phyloP scores from a whole-genome alignment of 1,140 invertebrate genomes.

The Neodiprion virginianus region DNA sequence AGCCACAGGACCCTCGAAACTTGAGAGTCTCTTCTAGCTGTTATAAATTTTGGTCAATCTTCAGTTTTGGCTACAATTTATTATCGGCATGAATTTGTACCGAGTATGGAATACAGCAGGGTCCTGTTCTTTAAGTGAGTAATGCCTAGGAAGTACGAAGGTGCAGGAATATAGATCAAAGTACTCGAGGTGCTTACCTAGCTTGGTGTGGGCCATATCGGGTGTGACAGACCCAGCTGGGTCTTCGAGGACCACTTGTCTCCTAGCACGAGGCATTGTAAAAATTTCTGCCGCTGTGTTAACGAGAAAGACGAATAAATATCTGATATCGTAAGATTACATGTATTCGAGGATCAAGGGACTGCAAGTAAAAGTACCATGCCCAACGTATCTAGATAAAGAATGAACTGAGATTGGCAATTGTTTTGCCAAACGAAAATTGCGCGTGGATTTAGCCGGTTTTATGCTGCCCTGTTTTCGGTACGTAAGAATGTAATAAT shows the following conservation, averaged over 20 bases:
- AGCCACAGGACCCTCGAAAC: too few relatives aligned
- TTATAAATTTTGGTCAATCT: too few relatives aligned
- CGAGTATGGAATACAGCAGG: background rate
- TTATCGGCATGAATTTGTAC: background rate
- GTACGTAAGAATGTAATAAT: too few relatives aligned
- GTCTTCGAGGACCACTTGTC: constrained; percentile 60
- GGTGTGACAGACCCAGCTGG: constrained; percentile 59
- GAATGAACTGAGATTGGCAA: background rate
- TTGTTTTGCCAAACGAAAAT: too few relatives aligned
- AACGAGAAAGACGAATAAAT: constrained; percentile 29
- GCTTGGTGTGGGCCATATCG: constrained; percentile 58
- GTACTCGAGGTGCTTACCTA: constrained; percentile 43
- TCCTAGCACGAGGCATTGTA: constrained; percentile 59
- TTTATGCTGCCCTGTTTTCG: too few relatives aligned
- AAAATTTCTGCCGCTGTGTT: constrained; percentile 36
- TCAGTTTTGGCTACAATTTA: too few relatives aligned
- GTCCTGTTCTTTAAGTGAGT: background rate
- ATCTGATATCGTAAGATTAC: too few relatives aligned
- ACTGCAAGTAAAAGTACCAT: too few relatives aligned
- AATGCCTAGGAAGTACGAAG: background rate
- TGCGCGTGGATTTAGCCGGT: background rate
- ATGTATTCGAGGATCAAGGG: too few relatives aligned
- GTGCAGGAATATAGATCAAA: background rate
- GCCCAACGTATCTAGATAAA: background rate
- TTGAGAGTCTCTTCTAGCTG: too few relatives aligned